phyloP scores from a whole-genome alignment of 2,888 invertebrate species.

The Campopleginae sp. region DNA sequence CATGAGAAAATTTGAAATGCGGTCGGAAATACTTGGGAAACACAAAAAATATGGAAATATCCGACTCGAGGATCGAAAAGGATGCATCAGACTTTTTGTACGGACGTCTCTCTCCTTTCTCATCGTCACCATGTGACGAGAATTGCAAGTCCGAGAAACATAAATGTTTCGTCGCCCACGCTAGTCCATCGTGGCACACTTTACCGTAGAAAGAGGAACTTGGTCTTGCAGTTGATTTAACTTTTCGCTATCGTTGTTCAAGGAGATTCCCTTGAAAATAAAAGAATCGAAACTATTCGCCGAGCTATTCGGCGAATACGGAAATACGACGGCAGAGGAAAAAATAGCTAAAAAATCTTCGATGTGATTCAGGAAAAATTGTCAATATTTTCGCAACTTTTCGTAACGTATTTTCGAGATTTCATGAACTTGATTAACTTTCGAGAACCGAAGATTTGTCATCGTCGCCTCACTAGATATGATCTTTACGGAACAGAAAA shows the following conservation, averaged over 20 bases:
- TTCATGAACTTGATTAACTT: not conserved
- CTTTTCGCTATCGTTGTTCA: slow-evolving; percentile 38
- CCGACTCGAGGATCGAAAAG: slow-evolving; percentile 36
- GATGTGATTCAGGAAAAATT: not conserved
- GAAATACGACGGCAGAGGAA: not conserved
- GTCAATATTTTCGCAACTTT: not conserved
- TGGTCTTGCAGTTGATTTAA: slow-evolving; percentile 23
- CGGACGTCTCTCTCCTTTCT: slow-evolving; percentile 26
- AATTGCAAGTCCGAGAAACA: slow-evolving; percentile 33
- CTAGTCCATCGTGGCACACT: slow-evolving; percentile 62
- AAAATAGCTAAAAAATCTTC: not conserved
- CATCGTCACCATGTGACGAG: slow-evolving; percentile 17
- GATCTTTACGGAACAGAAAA: slow-evolving; percentile 19
- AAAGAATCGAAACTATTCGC: slow-evolving; percentile 2
- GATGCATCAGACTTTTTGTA: slow-evolving; percentile 52
- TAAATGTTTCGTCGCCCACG: slow-evolving; percentile 62
- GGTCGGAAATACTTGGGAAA: slow-evolving; percentile 8
- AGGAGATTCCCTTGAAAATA: slow-evolving; percentile 18
- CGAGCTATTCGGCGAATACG: no score
- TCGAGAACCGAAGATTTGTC: not conserved
- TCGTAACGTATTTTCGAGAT: not conserved
- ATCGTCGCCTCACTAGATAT: slow-evolving; percentile 7
- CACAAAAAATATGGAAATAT: slow-evolving; percentile 9
- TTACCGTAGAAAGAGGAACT: slow-evolving; percentile 46
- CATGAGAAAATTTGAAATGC: not conserved